Evolutionary conservation across 2,888 invertebrate species (phyloP).

Genomic region (Netelia inedita): DNA sequence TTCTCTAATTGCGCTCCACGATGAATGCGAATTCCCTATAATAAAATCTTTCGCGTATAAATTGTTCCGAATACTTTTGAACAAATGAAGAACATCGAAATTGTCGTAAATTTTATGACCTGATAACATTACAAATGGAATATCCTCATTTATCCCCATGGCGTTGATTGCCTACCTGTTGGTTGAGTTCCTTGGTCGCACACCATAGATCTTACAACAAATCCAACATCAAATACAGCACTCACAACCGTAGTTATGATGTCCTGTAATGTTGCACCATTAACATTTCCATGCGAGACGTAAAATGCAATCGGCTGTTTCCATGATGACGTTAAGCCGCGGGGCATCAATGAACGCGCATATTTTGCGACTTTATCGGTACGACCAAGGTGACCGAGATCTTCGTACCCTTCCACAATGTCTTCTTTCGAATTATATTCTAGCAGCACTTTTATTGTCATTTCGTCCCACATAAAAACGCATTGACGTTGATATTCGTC

Average conservation of each 20-base stretch:
- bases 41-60: constrained; percentile 62
- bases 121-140: constrained; percentile 63
- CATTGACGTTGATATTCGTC: constrained; percentile 68
- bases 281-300: constrained; percentile 67
- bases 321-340: constrained; percentile 72
- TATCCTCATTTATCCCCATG: constrained; percentile 67
- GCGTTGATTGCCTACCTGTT: constrained; percentile 67
- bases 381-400: constrained; percentile 71
- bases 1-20: constrained; percentile 68
- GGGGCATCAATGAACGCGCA: constrained; percentile 73
- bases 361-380: constrained; percentile 67
- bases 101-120: constrained; percentile 68
- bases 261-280: constrained; percentile 27
- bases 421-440: constrained; percentile 70
- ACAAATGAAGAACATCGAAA: constrained; percentile 71
- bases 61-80: constrained; percentile 72
- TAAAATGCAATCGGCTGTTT: constrained; percentile 73
- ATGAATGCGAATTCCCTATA: constrained; percentile 51
- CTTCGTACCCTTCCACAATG: constrained; percentile 71
- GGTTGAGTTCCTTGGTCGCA: constrained; percentile 71
- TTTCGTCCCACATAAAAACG: constrained; percentile 74
- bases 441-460: constrained; percentile 71
- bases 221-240: constrained; percentile 62
- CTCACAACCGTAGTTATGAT: constrained; percentile 65
- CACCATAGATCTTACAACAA: constrained; percentile 69